Evolutionary conservation across 2,113 vertebrate genomes (phyloP).

Genomic region (Pycnonotus jocosus): DNA sequence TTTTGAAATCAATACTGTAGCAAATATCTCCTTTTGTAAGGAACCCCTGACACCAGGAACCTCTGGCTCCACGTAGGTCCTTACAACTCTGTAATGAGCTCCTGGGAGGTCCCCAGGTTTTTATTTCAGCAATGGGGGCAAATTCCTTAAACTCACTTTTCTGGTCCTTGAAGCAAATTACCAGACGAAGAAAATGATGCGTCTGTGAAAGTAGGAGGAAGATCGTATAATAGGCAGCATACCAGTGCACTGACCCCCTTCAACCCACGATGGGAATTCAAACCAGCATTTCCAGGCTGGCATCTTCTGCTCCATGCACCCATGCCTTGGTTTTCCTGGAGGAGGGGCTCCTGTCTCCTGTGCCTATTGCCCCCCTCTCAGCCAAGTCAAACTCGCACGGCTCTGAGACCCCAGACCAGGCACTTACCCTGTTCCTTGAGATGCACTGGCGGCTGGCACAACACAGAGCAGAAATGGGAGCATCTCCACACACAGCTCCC

Average conservation of each 20-base stretch:
- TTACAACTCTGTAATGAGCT: not conserved
- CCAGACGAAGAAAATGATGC: not conserved
- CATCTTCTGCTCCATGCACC: not conserved
- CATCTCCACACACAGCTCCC: accelerated
- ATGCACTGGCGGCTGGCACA: accelerated
- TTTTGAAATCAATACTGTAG: not conserved
- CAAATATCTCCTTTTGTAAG: not conserved
- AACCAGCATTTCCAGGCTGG: not conserved
- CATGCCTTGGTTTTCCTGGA: accelerated
- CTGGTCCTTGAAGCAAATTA: constrained; percentile 28
- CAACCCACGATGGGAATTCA: not conserved
- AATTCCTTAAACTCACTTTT: constrained; percentile 42
- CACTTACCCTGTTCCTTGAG: not conserved
- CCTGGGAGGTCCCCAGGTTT: not conserved
- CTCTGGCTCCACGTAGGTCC: not conserved
- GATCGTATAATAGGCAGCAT: not conserved
- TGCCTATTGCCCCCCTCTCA: not conserved
- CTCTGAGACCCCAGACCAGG: not conserved
- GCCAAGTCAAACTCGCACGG: not conserved
- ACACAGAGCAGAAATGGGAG: not conserved
- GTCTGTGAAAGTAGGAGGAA: not conserved
- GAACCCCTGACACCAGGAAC: not conserved
- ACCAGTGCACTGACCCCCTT: constrained; percentile 58
- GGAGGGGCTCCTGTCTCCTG: not conserved
- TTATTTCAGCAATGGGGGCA: not conserved